A percentile compares a stretch with the other conserved stretches of the same genome.
These are phyloP conservation scores for Cotesia congregata DNA, from an alignment of 2,888 invertebrate species.

Conservation along the genomic window DNA sequence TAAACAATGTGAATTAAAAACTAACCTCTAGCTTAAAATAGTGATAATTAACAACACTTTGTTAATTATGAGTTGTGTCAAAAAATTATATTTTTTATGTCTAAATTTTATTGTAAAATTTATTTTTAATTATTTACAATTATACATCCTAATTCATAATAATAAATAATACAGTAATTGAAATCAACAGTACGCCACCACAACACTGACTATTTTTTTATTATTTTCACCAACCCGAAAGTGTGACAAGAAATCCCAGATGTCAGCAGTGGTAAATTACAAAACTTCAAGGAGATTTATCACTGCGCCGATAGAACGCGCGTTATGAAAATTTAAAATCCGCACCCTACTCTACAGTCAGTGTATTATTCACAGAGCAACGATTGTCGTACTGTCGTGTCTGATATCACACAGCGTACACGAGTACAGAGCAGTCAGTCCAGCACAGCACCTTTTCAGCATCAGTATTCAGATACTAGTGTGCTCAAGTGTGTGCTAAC, in stretches of 20 bases:
- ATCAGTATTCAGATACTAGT: background rate
- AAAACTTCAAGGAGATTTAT: background rate
- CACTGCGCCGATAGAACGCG: background rate
- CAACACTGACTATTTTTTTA: background rate
- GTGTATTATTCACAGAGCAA: background rate
- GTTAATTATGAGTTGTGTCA: no score
- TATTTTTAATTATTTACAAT: background rate
- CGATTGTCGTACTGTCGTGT: no score
- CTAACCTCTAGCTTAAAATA: background rate
- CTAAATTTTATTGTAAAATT: background rate
- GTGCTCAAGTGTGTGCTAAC: background rate
- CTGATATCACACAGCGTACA: no score
- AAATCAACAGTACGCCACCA: no score
- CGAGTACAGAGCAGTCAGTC: background rate
- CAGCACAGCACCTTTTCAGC: background rate
- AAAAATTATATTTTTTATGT: background rate
- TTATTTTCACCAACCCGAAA: background rate
- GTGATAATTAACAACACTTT: no score
- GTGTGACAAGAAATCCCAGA: background rate
- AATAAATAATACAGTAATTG: no score
- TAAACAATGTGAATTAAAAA: background rate
- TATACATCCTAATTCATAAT: no score
- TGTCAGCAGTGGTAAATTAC: background rate
- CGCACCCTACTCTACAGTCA: background rate
- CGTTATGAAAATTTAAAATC: background rate